Conservation (phyloP, 2,888 invertebrate species). For the Sarcophaga caerulescens region DNA sequence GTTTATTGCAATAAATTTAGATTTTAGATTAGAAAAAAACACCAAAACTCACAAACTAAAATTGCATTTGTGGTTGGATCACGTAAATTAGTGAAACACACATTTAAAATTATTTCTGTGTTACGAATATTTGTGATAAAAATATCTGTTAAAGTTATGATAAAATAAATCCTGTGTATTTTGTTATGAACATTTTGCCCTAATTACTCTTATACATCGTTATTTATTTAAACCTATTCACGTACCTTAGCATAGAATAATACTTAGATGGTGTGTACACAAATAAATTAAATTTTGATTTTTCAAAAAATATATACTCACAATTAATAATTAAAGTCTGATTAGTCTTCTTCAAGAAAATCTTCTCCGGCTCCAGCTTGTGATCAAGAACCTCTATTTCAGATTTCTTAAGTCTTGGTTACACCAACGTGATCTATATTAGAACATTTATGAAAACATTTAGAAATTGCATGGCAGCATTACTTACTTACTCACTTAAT, state of each 20-base stretch:
- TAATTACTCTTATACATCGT: background rate
- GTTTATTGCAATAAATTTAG: slow-evolving; percentile 1
- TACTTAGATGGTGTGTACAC: no score
- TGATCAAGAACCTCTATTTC: no score
- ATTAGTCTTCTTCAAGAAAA: no score
- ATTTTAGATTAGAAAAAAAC: background rate
- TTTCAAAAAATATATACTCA: no score
- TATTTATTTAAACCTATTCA: background rate
- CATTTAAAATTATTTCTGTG: slow-evolving; percentile 5
- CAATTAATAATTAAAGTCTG: no score
- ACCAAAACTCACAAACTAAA: background rate
- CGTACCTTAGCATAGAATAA: no score
- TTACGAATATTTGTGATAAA: background rate
- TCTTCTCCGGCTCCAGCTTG: accelerated
- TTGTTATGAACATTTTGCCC: background rate
- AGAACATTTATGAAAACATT: no score
- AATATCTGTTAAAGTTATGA: slow-evolving; percentile 23
- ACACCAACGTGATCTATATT: no score
- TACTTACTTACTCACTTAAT: no score
- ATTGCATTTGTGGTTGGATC: slow-evolving; percentile 33
- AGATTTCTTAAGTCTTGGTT: no score
- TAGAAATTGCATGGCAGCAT: no score
- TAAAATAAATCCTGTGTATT: slow-evolving; percentile 19
- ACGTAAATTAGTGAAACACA: slow-evolving; percentile 32
- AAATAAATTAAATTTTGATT: no score